A percentile compares a stretch with the other conserved stretches of the same genome.
These are phyloP conservation scores for Pecten maximus DNA, from an alignment of 2,888 invertebrate genomes.

Conservation along the genomic window DNA sequence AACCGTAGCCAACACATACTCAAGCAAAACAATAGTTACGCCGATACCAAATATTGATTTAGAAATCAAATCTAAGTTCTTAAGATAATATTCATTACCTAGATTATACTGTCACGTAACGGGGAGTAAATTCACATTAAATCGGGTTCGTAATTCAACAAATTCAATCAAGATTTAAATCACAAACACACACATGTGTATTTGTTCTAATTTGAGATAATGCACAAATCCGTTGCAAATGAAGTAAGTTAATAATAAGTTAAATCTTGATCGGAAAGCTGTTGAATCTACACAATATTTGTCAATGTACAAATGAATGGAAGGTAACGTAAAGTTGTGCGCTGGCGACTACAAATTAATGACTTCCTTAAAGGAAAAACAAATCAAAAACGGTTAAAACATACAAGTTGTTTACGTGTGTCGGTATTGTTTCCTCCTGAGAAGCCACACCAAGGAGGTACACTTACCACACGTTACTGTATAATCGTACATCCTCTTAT, in stretches of 20 bases:
- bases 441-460: not conserved
- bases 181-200: not conserved
- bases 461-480: not conserved
- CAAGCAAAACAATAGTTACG: constrained; percentile 32
- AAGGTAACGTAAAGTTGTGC: constrained; percentile 13
- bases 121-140: constrained; percentile 3
- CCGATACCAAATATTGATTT: constrained; percentile 28
- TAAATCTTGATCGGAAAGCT: not conserved
- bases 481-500: not conserved
- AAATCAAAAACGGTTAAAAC: constrained; percentile 2
- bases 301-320: constrained; percentile 13
- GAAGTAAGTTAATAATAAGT: not conserved
- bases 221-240: not conserved
- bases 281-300: not conserved
- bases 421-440: not conserved
- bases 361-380: not conserved
- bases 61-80: constrained; percentile 10
- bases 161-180: not conserved
- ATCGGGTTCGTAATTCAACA: not conserved
- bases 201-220: not conserved
- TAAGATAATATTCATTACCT: not conserved
- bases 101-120: not conserved
- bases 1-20: constrained; percentile 35
- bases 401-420: constrained; percentile 23
- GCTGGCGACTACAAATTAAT: constrained; percentile 24